phyloP scores from a whole-genome alignment of 30 jellyfish, hydroid and myxozoan genomes.

The Chrysaora quinquecirrha region DNA sequence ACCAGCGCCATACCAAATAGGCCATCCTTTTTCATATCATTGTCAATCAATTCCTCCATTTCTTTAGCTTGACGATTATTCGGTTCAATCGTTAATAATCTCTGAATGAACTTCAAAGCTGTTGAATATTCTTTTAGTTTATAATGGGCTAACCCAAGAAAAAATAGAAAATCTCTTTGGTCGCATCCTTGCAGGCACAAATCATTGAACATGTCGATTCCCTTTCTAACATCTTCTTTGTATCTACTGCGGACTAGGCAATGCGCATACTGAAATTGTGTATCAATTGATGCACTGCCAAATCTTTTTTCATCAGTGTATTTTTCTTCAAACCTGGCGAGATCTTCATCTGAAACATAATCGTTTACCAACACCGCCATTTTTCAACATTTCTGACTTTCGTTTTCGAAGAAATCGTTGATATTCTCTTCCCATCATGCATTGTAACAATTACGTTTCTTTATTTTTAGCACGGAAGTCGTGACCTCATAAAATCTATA shows the following conservation, averaged over 20 bases:
- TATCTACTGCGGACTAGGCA: conserved; percentile 77
- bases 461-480: too few species aligned
- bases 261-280: conserved; percentile 89
- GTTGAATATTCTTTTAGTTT: conserved; percentile 68
- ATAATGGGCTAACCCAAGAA: conserved; percentile 84
- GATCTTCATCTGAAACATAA: conserved; percentile 31
- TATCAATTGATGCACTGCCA: conserved; percentile 42
- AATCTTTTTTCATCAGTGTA: conserved; percentile 35
- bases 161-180: conserved; percentile 84
- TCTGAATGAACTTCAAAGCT: conserved; percentile 67
- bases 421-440: too few species aligned
- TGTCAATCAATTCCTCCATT: conserved; percentile 64
- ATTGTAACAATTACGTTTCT: too few species aligned
- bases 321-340: conserved; percentile 58
- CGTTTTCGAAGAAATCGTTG: too few species aligned
- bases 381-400: conserved; percentile 7
- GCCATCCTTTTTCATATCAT: conserved; percentile 62
- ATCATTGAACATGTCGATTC: conserved; percentile 65
- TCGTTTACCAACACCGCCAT: conserved; percentile 44
- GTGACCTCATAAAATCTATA: too few species aligned
- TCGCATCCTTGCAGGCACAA: conserved; percentile 77
- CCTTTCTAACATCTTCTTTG: conserved; percentile 85
- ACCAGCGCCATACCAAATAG: conserved; percentile 48
- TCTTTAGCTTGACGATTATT: conserved; percentile 86
- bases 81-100: conserved; percentile 89